Percentiles rank a stretch among this genome's conserved stretches.
These are phyloP conservation scores for Metellina segmentata DNA, from an alignment of 2,888 invertebrate species.

Conservation along the genomic window DNA sequence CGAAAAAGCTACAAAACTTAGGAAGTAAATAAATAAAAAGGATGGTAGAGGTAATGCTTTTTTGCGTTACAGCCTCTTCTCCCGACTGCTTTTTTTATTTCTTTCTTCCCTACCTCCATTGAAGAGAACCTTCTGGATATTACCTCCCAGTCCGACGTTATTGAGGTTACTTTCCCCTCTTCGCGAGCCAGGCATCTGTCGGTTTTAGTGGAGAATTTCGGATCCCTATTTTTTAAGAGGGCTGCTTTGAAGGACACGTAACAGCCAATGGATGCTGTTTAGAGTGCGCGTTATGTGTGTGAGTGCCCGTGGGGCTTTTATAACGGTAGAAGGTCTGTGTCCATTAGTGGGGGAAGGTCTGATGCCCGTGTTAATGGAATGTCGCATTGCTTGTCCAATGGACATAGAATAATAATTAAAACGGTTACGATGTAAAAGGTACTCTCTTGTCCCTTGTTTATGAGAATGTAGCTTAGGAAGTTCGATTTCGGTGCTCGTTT, in stretches of 20 bases:
- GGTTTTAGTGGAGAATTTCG: neutral
- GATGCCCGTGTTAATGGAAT: neutral
- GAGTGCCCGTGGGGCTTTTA: neutral
- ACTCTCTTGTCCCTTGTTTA: neutral
- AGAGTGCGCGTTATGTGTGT: neutral
- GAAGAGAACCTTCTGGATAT: neutral
- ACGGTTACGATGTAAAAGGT: neutral
- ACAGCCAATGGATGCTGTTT: no score
- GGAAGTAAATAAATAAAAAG: neutral
- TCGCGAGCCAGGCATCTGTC: neutral
- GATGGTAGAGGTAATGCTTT: neutral
- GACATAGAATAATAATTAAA: neutral
- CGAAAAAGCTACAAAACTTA: neutral
- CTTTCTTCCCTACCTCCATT: neutral
- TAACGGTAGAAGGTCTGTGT: neutral
- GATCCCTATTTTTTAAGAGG: neutral
- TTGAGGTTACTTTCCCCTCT: neutral
- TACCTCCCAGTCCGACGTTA: neutral
- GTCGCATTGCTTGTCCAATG: neutral
- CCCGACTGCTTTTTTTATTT: neutral
- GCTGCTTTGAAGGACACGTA: neutral
- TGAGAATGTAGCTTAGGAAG: neutral
- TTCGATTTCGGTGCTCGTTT: no score
- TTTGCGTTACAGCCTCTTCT: neutral
- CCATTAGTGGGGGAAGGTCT: neutral